phyloP scores from a whole-genome alignment of 2,797 vertebrate species.

The Agapornis canus region DNA sequence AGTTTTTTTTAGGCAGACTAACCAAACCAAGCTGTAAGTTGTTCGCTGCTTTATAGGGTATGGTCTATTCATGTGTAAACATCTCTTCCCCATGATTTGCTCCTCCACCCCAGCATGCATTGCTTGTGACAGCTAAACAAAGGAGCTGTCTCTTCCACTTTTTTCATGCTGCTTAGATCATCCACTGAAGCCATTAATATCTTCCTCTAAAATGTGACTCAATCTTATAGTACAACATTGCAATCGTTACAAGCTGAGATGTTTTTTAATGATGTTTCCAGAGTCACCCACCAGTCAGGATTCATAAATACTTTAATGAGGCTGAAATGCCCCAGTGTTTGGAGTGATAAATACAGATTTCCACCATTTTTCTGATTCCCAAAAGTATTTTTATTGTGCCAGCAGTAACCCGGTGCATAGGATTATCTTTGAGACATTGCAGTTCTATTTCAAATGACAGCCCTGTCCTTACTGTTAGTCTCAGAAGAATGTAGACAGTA shows the following conservation, averaged over 20 bases:
- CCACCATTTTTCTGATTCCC: constrained; percentile 1
- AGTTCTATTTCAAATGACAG: constrained; percentile 57
- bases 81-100: not conserved
- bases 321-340: not conserved
- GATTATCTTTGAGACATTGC: constrained; percentile 47
- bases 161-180: constrained; percentile 20
- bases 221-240: not conserved
- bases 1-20: not conserved
- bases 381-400: constrained; percentile 3
- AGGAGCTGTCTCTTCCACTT: constrained; percentile 16
- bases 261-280: not conserved
- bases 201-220: not conserved
- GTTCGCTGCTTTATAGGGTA: constrained; percentile 13
- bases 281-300: not conserved
- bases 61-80: constrained; percentile 13
- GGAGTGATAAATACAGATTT: constrained; percentile 32
- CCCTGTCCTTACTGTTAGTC: constrained; percentile 27
- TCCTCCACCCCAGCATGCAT: not conserved
- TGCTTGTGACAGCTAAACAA: constrained; percentile 46
- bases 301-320: not conserved
- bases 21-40: not conserved
- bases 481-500: constrained; percentile 35
- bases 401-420: constrained; percentile 24
- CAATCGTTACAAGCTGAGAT: not conserved
- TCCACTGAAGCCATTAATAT: not conserved